Percentiles rank a stretch among this genome's conserved stretches.
Conservation (phyloP, 1,140 invertebrate species). For the Caenorhabditis brenneri region DNA sequence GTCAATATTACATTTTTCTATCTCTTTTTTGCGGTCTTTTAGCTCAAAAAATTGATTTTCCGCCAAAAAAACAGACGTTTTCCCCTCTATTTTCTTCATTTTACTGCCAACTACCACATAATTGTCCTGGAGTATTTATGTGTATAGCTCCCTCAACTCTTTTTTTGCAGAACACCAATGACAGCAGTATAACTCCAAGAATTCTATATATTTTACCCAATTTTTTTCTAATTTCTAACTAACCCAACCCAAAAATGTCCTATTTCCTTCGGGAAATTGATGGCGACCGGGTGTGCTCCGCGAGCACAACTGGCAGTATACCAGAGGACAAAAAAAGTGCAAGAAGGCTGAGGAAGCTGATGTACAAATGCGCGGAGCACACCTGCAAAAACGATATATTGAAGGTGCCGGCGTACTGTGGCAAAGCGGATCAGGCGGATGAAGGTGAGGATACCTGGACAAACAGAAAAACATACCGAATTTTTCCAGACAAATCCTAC, state of each 20-base stretch:
- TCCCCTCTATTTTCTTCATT: not conserved
- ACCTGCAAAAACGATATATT: conserved; percentile 20
- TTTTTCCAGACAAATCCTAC: not conserved
- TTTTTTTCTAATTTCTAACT: not conserved
- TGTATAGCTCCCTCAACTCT: not conserved
- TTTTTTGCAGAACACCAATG: not conserved
- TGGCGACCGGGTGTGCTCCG: not conserved
- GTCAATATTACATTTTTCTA: conserved; percentile 1
- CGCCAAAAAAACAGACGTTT: not conserved
- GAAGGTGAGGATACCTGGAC: not conserved
- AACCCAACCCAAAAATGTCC: not conserved
- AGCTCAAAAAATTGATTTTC: not conserved
- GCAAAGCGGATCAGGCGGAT: not conserved
- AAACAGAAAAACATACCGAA: not conserved
- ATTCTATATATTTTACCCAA: too few relatives aligned
- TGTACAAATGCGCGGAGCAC: conserved; percentile 21
- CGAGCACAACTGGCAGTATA: not conserved
- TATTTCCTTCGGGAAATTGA: conserved; percentile 12
- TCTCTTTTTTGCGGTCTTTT: not conserved
- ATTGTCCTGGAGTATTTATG: not conserved
- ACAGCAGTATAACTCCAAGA: too few relatives aligned
- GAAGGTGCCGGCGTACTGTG: not conserved
- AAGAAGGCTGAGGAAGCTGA: not conserved
- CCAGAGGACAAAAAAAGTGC: conserved; percentile 19
- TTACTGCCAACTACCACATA: not conserved